These are phyloP conservation scores for Anastrepha ludens DNA, from an alignment of 1,140 invertebrate species.

Conservation along the genomic window DNA sequence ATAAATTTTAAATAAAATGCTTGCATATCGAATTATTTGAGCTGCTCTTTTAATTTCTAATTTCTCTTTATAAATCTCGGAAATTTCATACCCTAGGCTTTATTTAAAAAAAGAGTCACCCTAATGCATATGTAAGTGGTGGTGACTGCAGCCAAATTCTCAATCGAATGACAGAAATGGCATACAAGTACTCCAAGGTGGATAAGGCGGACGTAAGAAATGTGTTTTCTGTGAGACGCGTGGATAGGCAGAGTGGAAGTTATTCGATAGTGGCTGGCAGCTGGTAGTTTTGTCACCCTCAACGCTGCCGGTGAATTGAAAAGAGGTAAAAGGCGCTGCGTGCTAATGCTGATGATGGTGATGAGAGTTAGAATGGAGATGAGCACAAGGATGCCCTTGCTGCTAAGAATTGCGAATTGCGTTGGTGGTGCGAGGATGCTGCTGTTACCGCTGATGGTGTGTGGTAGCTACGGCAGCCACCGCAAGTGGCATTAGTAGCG, in stretches of 20 bases:
- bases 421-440: not conserved
- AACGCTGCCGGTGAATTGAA: not conserved
- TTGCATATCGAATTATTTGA: no score
- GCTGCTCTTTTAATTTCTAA: no score
- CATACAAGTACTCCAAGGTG: not conserved
- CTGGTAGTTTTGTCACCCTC: slow-evolving; percentile 9
- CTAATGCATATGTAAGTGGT: not conserved
- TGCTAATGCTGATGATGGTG: no score
- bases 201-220: not conserved
- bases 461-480: not conserved
- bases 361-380: no score
- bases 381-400: no score
- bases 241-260: not conserved
- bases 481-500: not conserved
- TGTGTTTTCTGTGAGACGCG: not conserved
- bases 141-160: slow-evolving; percentile 36
- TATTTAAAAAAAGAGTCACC: no score
- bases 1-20: no score
- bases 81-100: no score
- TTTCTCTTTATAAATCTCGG: no score
- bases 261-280: not conserved
- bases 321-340: not conserved
- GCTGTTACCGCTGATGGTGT: not conserved
- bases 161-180: not conserved
- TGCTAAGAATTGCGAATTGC: not conserved